Evolutionary conservation across 2,888 invertebrate genomes (phyloP).

Genomic region (Leucophenga maculata): DNA sequence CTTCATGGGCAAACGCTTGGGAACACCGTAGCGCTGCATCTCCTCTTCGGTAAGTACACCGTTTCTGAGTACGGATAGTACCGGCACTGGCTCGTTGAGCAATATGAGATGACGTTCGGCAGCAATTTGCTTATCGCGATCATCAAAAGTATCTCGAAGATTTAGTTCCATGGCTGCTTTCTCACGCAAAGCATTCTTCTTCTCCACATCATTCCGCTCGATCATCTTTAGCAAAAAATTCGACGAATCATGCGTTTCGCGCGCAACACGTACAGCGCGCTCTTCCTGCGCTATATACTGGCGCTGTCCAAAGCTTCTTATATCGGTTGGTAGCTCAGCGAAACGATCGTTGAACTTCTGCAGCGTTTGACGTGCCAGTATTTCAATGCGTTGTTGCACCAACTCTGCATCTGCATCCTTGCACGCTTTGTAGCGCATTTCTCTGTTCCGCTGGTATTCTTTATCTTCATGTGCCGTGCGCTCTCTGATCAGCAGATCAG

Average conservation of each 20-base stretch:
- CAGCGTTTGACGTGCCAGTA: not conserved
- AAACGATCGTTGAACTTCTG: not conserved
- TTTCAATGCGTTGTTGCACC: not conserved
- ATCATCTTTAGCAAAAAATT: no score
- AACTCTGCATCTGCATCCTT: not conserved
- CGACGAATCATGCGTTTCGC: not conserved
- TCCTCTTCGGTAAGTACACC: slow-evolving; percentile 10
- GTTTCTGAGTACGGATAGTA: not conserved
- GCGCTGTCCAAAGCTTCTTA: slow-evolving; percentile 1
- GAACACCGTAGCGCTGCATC: not conserved
- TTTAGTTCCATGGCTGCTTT: no score
- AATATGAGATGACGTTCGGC: slow-evolving; percentile 1
- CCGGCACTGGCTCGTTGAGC: not conserved
- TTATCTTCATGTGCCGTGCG: not conserved
- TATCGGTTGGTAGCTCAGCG: not conserved
- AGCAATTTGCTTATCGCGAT: not conserved
- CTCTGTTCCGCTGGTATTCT: not conserved
- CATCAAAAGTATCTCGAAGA: not conserved
- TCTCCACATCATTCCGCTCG: no score
- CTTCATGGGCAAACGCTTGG: not conserved
- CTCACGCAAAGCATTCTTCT: no score
- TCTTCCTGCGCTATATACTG: not conserved
- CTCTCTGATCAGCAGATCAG: slow-evolving; percentile 4
- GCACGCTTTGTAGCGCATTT: not conserved
- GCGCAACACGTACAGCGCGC: not conserved